Conservation (phyloP, 1,140 invertebrate species). For the Trinorchestia longiramus region DNA sequence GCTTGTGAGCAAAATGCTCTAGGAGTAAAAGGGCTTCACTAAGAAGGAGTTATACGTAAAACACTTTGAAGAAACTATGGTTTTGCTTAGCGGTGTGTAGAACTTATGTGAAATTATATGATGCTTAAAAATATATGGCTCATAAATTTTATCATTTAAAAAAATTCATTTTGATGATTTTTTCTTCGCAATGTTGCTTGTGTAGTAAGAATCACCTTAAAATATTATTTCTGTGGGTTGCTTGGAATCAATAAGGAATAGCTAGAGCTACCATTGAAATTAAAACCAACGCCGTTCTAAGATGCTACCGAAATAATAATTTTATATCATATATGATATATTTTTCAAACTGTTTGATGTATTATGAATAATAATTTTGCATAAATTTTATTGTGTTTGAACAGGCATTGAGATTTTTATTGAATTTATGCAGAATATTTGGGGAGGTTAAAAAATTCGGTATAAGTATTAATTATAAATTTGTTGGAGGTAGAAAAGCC, state of each 20-base stretch:
- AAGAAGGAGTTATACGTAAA: not conserved
- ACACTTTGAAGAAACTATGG: not conserved
- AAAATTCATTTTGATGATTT: not conserved
- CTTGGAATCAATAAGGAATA: not conserved
- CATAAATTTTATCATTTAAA: not conserved
- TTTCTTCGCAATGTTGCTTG: not conserved
- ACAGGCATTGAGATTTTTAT: too few relatives aligned
- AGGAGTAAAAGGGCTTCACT: not conserved
- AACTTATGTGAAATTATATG: not conserved
- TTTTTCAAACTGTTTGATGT: too few relatives aligned
- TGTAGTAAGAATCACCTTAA: not conserved
- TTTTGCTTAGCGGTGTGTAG: not conserved
- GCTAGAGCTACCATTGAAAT: too few relatives aligned
- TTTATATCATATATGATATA: too few relatives aligned
- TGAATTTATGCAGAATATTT: too few relatives aligned
- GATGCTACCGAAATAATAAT: too few relatives aligned
- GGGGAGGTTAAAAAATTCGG: too few relatives aligned
- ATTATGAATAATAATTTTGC: too few relatives aligned
- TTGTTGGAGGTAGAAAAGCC: too few relatives aligned
- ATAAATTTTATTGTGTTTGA: too few relatives aligned
- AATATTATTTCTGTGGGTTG: not conserved
- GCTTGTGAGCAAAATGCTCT: not conserved
- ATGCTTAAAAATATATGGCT: not conserved
- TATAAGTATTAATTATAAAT: too few relatives aligned
- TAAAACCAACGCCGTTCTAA: too few relatives aligned